Evolutionary conservation across 2,797 vertebrate genomes (phyloP).

Genomic region (Novumbra hubbsi): DNA sequence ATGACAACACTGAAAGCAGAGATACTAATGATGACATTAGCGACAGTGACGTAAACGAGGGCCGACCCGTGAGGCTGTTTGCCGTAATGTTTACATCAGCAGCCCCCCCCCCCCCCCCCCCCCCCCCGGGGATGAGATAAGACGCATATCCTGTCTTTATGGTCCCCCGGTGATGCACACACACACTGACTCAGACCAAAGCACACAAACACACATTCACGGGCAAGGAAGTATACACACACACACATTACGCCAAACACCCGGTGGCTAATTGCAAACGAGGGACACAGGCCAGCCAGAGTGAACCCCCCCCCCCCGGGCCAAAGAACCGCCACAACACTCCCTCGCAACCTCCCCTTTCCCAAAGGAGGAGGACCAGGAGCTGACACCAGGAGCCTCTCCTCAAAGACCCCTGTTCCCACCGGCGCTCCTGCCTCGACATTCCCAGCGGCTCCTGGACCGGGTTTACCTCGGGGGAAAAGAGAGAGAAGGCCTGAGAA

Average conservation of each 20-base stretch:
- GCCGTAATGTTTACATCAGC: slow-evolving; percentile 66
- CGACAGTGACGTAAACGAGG: slow-evolving; percentile 63
- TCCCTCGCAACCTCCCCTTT: slow-evolving; percentile 17
- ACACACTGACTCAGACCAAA: background rate
- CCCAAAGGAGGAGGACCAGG: slow-evolving; percentile 33
- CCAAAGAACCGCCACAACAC: background rate
- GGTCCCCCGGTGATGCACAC: slow-evolving; percentile 39
- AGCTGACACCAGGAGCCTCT: slow-evolving; percentile 23
- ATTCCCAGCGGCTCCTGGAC: slow-evolving; percentile 25
- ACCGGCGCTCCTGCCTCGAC: background rate
- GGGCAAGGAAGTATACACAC: slow-evolving; percentile 1
- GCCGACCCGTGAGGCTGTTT: slow-evolving; percentile 69
- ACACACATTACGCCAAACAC: slow-evolving; percentile 25
- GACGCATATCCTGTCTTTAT: slow-evolving; percentile 45
- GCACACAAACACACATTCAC: slow-evolving; percentile 5
- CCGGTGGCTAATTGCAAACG: slow-evolving; percentile 63
- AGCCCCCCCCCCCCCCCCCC: slow-evolving; percentile 16
- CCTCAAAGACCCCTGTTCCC: background rate
- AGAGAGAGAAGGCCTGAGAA: slow-evolving; percentile 15
- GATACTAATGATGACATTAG: slow-evolving; percentile 66
- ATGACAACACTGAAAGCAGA: slow-evolving; percentile 66
- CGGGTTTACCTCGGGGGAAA: background rate
- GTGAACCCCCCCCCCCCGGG: slow-evolving; percentile 13
- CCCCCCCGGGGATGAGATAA: slow-evolving; percentile 26
- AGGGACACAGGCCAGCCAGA: slow-evolving; percentile 28